Conservation (phyloP, 53 echinoderm and acorn worm species). For the Zoroaster sp. region DNA sequence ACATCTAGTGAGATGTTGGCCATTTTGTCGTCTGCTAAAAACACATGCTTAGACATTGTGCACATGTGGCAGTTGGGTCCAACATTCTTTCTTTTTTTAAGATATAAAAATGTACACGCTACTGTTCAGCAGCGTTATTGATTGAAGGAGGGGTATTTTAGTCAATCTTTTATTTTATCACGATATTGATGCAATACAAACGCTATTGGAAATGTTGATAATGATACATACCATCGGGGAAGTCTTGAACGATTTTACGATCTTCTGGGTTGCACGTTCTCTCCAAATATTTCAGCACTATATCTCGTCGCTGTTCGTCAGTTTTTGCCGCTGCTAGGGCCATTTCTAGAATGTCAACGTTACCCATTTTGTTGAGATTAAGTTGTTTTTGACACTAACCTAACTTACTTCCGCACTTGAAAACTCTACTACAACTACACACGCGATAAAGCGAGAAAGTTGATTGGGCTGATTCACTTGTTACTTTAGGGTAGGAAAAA, state of each 20-base stretch:
- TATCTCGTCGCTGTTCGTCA: slow-evolving; percentile 49
- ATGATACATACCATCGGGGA: slow-evolving; percentile 7
- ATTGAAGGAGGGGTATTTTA: too few species aligned
- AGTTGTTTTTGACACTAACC: not conserved
- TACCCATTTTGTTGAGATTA: slow-evolving; percentile 36
- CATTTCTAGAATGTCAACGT: slow-evolving; percentile 29
- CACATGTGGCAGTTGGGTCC: too few species aligned
- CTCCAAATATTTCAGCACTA: slow-evolving; percentile 49
- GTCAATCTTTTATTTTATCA: too few species aligned
- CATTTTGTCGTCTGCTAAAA: too few species aligned
- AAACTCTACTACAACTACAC: not conserved
- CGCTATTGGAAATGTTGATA: not conserved
- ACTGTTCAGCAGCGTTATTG: too few species aligned
- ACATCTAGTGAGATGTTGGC: too few species aligned
- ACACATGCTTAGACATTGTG: too few species aligned
- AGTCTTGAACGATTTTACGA: slow-evolving; percentile 25
- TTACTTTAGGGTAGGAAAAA: not conserved
- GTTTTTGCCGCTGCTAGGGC: slow-evolving; percentile 50
- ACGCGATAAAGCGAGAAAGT: not conserved
- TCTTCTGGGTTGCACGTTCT: slow-evolving; percentile 13
- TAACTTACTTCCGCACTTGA: not conserved
- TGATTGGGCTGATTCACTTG: not conserved
- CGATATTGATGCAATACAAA: slow-evolving; percentile 3
- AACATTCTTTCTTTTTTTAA: too few species aligned
- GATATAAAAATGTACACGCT: too few species aligned